Conservation (phyloP, 1,140 invertebrate genomes). For the Episyrphus balteatus region DNA sequence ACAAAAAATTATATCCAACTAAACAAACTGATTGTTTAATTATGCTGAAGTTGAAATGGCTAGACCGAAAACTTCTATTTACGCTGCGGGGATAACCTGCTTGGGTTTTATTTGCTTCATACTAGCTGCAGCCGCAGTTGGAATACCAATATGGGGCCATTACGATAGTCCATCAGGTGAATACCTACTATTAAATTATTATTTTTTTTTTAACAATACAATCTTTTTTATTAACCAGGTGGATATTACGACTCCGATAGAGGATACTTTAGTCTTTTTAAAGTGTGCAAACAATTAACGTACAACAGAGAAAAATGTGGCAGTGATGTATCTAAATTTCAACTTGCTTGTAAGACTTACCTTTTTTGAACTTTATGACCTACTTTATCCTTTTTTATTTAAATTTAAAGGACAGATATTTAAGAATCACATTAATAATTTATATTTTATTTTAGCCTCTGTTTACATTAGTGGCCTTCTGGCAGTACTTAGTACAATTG, state of each 20-base stretch:
- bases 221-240: conserved; percentile 9
- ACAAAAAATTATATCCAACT: background rate
- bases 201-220: background rate
- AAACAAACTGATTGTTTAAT: conserved; percentile 15
- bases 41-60: conserved; percentile 34
- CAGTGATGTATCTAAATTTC: conserved; percentile 61
- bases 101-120: conserved; percentile 66
- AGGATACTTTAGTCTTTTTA: conserved; percentile 78
- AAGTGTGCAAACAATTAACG: conserved; percentile 64
- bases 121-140: conserved; percentile 60
- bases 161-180: conserved; percentile 48
- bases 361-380: background rate
- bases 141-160: conserved; percentile 68
- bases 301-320: conserved; percentile 74
- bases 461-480: conserved; percentile 68
- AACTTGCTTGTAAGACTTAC: conserved; percentile 57
- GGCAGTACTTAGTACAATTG: conserved; percentile 53
- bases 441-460: conserved; percentile 48
- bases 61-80: conserved; percentile 42
- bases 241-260: conserved; percentile 43
- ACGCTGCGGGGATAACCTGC: conserved; percentile 60
- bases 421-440: too few relatives aligned
- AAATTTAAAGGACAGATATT: background rate
- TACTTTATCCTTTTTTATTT: background rate
- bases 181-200: conserved; percentile 2